phyloP scores from a whole-genome alignment of 1,140 invertebrate species.

The Caenorhabditis tropicalis region DNA sequence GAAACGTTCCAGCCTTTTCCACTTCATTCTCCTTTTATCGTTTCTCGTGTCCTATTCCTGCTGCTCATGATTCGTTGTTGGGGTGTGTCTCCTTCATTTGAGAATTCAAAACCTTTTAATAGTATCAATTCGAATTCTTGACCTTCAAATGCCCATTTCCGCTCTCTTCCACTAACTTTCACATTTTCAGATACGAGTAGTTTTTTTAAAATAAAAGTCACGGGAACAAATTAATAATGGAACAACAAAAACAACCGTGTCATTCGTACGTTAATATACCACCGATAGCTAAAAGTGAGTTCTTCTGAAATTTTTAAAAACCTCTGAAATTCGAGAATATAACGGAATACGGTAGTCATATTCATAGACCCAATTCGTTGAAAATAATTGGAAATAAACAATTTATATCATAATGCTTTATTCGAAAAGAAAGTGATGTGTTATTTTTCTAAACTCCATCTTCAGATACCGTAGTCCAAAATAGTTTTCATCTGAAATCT shows the following conservation, averaged over 20 bases:
- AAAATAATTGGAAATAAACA: too few relatives aligned
- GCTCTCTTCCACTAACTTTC: too few relatives aligned
- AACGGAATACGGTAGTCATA: neutral
- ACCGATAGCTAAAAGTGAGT: conserved; percentile 30
- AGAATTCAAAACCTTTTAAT: neutral
- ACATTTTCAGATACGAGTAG: conserved; percentile 10
- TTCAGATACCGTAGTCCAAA: too few relatives aligned
- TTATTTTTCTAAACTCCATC: too few relatives aligned
- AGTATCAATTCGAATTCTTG: neutral
- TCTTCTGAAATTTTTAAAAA: neutral
- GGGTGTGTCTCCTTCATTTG: neutral
- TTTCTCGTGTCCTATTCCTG: too few relatives aligned
- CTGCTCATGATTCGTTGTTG: neutral
- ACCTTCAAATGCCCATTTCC: too few relatives aligned
- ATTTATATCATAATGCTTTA: too few relatives aligned
- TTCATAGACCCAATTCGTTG: too few relatives aligned
- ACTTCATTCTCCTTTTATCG: conserved; percentile 1
- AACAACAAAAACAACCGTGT: neutral
- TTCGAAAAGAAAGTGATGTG: too few relatives aligned
- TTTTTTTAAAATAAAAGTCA: too few relatives aligned
- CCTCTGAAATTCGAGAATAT: neutral
- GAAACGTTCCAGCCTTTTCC: conserved; percentile 26
- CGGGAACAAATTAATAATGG: neutral
- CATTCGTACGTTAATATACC: neutral
- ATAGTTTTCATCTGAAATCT: too few relatives aligned